A percentile compares a stretch with the other conserved stretches of the same genome.
phyloP scores from a whole-genome alignment of 2,888 invertebrate genomes.

The Syrphus vitripennis region DNA sequence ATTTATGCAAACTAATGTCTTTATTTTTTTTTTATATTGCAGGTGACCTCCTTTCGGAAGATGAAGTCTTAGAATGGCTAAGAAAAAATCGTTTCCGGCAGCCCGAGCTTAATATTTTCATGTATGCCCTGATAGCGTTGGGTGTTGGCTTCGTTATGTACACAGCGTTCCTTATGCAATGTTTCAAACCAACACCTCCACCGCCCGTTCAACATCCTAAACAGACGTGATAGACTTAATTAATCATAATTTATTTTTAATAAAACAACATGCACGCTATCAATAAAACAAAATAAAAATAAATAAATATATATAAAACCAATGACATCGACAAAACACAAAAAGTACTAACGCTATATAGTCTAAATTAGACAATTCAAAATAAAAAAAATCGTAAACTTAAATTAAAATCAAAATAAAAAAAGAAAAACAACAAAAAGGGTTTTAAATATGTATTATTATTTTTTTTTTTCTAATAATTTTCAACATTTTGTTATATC shows the following conservation, averaged over 20 bases:
- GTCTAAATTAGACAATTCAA: conserved; percentile 67
- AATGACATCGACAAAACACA: conserved; percentile 43
- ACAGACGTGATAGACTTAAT: conserved; percentile 78
- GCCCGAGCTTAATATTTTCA: conserved; percentile 95
- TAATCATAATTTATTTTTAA: conserved; percentile 33
- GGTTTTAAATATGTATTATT: not conserved
- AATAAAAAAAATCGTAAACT: conserved; percentile 18
- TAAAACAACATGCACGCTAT: conserved; percentile 26
- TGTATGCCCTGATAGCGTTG: conserved; percentile 94
- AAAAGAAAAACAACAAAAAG: not conserved
- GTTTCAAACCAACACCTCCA: conserved; percentile 89
- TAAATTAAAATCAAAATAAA: conserved; percentile 19
- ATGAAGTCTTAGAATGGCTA: conserved; percentile 95
- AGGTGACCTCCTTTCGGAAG: conserved; percentile 92
- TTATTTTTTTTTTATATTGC: conserved; percentile 60
- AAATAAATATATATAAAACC: conserved; percentile 12
- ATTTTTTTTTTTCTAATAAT: not conserved
- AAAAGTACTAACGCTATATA: conserved; percentile 42
- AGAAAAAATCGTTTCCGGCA: conserved; percentile 96
- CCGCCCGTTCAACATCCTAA: conserved; percentile 82
- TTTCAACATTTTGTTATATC: conserved; percentile 20
- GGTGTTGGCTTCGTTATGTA: conserved; percentile 93
- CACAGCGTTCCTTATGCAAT: conserved; percentile 94
- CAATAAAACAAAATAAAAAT: conserved; percentile 9
- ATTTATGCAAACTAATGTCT: not conserved